These are phyloP conservation scores for Brassicogethes aeneus DNA, from an alignment of 2,888 invertebrate species.

Conservation along the genomic window DNA sequence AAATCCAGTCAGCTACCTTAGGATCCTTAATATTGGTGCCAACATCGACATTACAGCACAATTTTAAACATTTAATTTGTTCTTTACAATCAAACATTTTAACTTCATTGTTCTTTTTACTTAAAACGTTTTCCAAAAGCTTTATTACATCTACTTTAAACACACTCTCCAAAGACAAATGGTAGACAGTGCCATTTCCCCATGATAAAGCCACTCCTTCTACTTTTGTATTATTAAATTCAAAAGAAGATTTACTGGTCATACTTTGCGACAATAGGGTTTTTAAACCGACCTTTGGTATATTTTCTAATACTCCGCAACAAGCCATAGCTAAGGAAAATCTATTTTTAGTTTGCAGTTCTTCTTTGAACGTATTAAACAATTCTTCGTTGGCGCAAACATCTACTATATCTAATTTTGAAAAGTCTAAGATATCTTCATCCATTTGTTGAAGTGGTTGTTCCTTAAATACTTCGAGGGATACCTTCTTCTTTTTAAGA, in stretches of 20 bases:
- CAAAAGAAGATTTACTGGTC: no score
- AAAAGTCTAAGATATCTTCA: conserved; percentile 28
- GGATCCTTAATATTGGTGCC: conserved; percentile 54
- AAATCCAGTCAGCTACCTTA: conserved; percentile 63
- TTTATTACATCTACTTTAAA: conserved; percentile 38
- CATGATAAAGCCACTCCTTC: conserved; percentile 49
- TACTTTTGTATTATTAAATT: conserved; percentile 40
- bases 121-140: conserved; percentile 40
- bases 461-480: conserved; percentile 8
- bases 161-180: conserved; percentile 39
- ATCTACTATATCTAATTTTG: conserved; percentile 44
- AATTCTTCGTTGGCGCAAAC: conserved; percentile 41
- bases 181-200: conserved; percentile 31
- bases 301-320: conserved; percentile 33
- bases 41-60: conserved; percentile 41
- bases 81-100: conserved; percentile 51
- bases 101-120: conserved; percentile 37
- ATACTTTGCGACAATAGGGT: no score
- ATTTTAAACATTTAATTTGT: conserved; percentile 47
- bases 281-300: conserved; percentile 37
- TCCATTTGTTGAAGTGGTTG: conserved; percentile 9
- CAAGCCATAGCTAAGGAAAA: conserved; percentile 49
- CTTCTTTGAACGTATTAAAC: conserved; percentile 45
- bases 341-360: conserved; percentile 33
- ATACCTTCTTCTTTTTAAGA: conserved; percentile 13